These are phyloP conservation scores for Phasia obesa DNA, from an alignment of 2,888 invertebrate species.

Conservation along the genomic window DNA sequence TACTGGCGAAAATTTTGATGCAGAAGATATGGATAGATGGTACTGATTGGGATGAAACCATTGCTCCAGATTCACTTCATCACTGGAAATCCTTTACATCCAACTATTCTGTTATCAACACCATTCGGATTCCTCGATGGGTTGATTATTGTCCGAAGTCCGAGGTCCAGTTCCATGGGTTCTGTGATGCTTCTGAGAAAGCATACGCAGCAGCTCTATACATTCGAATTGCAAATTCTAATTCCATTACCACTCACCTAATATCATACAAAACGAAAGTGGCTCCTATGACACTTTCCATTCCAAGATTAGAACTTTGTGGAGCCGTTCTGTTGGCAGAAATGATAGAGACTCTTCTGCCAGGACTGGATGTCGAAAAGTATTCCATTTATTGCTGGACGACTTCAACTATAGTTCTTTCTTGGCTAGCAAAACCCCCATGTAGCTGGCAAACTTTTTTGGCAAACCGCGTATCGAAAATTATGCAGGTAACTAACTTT, in stretches of 20 bases:
- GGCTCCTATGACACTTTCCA: too few species aligned
- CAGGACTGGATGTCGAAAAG: neutral
- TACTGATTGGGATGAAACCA: neutral
- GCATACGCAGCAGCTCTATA: too few species aligned
- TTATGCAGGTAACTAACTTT: too few species aligned
- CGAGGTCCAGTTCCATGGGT: neutral
- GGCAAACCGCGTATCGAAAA: neutral
- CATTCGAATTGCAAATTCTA: too few species aligned
- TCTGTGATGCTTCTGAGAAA: neutral
- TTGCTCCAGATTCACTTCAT: neutral
- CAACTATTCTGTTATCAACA: too few species aligned
- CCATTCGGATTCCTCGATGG: neutral
- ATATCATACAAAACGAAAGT: too few species aligned
- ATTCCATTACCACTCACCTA: too few species aligned
- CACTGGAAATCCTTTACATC: too few species aligned
- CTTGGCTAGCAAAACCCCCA: neutral
- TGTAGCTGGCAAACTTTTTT: neutral
- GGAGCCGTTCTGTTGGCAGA: too few species aligned
- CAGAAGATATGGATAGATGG: neutral
- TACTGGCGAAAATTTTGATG: neutral
- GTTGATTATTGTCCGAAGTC: neutral
- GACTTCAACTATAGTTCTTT: neutral
- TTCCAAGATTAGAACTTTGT: too few species aligned
- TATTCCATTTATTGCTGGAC: constrained; percentile 2
- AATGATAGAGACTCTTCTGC: too few species aligned